Conservation (phyloP, 2,113 vertebrate species). For the Desmodus rotundus region DNA sequence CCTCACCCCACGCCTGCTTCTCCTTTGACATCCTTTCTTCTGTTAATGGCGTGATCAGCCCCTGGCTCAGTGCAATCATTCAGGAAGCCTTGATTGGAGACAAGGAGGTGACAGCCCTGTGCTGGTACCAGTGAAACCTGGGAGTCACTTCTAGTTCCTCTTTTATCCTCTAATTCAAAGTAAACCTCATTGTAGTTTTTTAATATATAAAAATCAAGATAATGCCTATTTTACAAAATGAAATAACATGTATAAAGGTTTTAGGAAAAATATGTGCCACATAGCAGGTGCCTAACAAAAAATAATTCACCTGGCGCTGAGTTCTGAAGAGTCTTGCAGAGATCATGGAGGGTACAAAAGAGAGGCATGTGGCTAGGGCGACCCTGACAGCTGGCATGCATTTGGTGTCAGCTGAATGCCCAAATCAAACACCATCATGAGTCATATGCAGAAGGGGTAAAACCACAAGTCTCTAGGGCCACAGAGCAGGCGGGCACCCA, state of each 20-base stretch:
- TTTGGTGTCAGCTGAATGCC: background rate
- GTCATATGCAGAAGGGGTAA: background rate
- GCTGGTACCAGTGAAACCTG: background rate
- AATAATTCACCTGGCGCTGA: background rate
- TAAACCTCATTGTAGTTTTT: background rate
- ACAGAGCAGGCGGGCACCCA: background rate
- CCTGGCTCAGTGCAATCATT: background rate
- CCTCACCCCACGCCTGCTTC: background rate
- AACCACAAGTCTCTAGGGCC: background rate
- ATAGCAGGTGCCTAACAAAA: background rate
- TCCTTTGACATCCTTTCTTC: background rate
- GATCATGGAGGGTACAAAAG: background rate
- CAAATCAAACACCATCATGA: background rate
- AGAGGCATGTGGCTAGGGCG: too few species aligned
- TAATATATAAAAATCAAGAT: background rate
- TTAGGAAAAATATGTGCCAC: background rate
- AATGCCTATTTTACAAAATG: background rate
- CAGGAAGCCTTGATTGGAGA: background rate
- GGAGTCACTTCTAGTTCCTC: background rate
- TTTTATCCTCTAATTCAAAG: background rate
- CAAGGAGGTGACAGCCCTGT: background rate
- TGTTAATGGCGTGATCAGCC: background rate
- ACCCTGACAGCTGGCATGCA: background rate
- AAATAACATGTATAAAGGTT: background rate
- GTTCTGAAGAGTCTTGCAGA: background rate